Conservation (phyloP, 2,797 vertebrate genomes). For the Takifugu rubripes region DNA sequence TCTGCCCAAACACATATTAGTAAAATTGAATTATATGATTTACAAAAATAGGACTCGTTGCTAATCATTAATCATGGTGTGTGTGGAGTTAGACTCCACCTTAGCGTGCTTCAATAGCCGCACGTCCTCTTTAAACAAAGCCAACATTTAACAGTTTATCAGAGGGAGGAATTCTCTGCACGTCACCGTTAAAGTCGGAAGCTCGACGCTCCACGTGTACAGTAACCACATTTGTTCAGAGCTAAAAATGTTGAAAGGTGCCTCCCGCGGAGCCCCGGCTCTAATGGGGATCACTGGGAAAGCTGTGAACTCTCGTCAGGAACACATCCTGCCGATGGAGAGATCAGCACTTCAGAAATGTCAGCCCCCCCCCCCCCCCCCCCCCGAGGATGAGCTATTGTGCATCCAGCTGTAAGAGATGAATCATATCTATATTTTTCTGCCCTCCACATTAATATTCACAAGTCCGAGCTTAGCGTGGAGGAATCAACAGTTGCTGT, state of each 20-base stretch:
- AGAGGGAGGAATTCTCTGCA: too few relatives aligned
- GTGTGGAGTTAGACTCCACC: too few relatives aligned
- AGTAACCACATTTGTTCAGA: conserved; percentile 1
- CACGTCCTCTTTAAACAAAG: too few relatives aligned
- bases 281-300: conserved; percentile 23
- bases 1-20: too few relatives aligned
- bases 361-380: conserved; percentile 1
- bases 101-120: too few relatives aligned
- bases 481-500: conserved; percentile 42
- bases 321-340: conserved; percentile 39
- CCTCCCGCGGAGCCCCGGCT: conserved; percentile 29
- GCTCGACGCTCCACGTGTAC: not conserved
- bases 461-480: conserved; percentile 60
- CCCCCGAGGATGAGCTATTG: too few relatives aligned
- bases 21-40: too few relatives aligned
- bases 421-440: conserved; percentile 65
- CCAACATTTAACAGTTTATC: too few relatives aligned
- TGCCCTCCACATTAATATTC: conserved; percentile 62
- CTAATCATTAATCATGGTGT: too few relatives aligned
- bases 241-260: conserved; percentile 12
- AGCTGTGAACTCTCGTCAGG: conserved; percentile 55
- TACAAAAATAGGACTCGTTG: too few relatives aligned
- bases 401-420: conserved; percentile 63
- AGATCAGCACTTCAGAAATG: conserved; percentile 39
- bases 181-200: too few relatives aligned